Conservation (phyloP, 2,113 vertebrate genomes). For the Apaloderma vittatum region DNA sequence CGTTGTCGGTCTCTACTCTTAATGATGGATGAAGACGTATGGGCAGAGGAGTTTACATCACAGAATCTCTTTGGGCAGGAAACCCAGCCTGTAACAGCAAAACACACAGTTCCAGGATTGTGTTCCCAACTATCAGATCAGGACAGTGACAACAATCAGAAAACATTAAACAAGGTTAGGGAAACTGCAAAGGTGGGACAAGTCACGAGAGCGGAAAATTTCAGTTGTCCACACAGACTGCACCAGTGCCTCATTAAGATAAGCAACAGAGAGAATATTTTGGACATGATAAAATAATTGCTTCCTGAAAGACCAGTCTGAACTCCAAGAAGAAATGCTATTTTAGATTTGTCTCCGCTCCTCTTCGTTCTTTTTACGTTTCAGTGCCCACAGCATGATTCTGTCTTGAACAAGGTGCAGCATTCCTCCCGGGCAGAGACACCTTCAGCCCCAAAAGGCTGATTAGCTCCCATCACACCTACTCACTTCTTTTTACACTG, state of each 20-base stretch:
- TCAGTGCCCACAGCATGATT: not conserved
- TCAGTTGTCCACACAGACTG: not conserved
- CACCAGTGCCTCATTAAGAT: not conserved
- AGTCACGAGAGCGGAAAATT: not conserved
- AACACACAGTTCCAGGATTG: not conserved
- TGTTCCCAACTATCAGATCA: not conserved
- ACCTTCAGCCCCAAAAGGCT: fast-evolving
- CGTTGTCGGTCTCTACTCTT: not conserved
- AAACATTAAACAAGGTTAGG: not conserved
- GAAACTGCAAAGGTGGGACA: not conserved
- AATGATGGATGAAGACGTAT: not conserved
- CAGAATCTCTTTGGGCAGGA: not conserved
- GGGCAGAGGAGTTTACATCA: not conserved
- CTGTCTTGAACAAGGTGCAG: not conserved
- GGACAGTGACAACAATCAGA: not conserved
- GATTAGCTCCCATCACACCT: not conserved
- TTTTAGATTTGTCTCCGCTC: not conserved
- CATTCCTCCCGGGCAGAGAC: not conserved
- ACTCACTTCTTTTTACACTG: not conserved
- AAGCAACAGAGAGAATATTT: not conserved
- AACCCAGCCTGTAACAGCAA: not conserved
- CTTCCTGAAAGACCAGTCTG: not conserved
- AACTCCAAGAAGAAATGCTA: not conserved
- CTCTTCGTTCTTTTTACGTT: not conserved
- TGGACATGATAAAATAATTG: not conserved